Base-by-base conservation (phyloP, 2,888 invertebrate genomes). In the Aphidoletes aphidimyza region DNA sequence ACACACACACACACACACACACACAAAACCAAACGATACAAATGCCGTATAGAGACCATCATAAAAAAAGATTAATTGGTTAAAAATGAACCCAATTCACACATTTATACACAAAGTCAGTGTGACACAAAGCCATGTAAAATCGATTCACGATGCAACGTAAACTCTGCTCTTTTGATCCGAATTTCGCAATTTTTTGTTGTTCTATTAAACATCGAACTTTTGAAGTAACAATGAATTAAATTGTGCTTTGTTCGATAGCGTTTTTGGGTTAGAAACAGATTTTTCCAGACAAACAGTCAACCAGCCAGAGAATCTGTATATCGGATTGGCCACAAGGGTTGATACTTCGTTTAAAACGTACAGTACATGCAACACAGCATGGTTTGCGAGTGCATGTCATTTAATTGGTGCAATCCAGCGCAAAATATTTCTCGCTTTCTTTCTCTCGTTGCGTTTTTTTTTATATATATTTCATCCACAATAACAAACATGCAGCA, bases 51-150 rank as follows among this genome's bases (percentile, higher is more conserved):
- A 69, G 30, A 69, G 30, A 69, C n/a, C 69, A 69, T 37, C 39
- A 81, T 81, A 81, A 81, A 81, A 59, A 69, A 37, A 81, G 81
- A 81, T 81, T 81, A 81, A 81, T 81, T 81, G 81, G 81, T 37
- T 81, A 81, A 37, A 37, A 81, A 81, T 81, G 81, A 81, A 81
- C 81, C 81, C 37, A 81, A 81, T 81, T 81, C 81, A 81, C 81
- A 81, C 69, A 11, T 34, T 69, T 5, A n/a, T 69, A 47, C 17
- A n/a, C 30, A 42, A 42, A 42, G 30, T 17, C 19, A 54, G 8
- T 1, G 0, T 26, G 30, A 14, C 34, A 30, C n/a, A 17, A 69
- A 69, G 17, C 26, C 9, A 30, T 26, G 2, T 22, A 22, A 1
- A 22, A 54, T 54, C 30, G 69, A 69, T 69, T n/a, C n/a, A n/a